A percentile compares a stretch with the other conserved stretches of the same genome.
These are phyloP conservation scores for Ceratothoa steindachneri DNA, from an alignment of 2,888 invertebrate species.

Conservation along the genomic window DNA sequence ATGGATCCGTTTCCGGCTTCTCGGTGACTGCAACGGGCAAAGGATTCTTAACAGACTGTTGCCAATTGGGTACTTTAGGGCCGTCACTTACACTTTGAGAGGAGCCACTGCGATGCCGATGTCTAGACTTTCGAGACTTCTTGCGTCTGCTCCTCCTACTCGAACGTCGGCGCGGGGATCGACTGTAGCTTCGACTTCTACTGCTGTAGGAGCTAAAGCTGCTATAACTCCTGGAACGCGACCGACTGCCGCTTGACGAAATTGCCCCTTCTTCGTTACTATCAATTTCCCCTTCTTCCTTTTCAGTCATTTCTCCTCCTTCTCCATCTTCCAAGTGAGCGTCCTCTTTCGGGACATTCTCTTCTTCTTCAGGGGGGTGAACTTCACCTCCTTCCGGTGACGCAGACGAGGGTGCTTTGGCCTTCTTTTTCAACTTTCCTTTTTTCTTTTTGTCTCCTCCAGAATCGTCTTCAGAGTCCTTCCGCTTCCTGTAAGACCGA, in stretches of 20 bases:
- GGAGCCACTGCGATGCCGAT: background rate
- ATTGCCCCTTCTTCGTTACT: constrained; percentile 39
- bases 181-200: constrained; percentile 8
- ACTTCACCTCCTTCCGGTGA: too few species aligned
- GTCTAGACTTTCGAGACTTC: background rate
- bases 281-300: constrained; percentile 46
- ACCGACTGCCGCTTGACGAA: constrained; percentile 15
- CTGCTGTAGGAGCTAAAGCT: constrained; percentile 32
- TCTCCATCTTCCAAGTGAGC: constrained; percentile 1
- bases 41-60: too few species aligned
- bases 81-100: background rate
- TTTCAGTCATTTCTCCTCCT: constrained; percentile 25
- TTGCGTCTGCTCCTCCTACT: constrained; percentile 20
- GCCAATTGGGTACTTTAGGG: constrained; percentile 2
- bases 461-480: constrained; percentile 37
- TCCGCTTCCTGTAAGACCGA: constrained; percentile 36
- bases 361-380: background rate
- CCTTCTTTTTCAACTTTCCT: background rate
- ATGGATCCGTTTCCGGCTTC: constrained; percentile 2
- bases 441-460: constrained; percentile 1
- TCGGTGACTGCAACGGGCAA: background rate
- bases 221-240: constrained; percentile 12
- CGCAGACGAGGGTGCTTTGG: background rate
- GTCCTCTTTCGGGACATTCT: background rate
- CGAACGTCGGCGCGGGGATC: background rate